Base-by-base conservation (phyloP, 1,140 invertebrate species). In the Monochamus saltuarius region DNA sequence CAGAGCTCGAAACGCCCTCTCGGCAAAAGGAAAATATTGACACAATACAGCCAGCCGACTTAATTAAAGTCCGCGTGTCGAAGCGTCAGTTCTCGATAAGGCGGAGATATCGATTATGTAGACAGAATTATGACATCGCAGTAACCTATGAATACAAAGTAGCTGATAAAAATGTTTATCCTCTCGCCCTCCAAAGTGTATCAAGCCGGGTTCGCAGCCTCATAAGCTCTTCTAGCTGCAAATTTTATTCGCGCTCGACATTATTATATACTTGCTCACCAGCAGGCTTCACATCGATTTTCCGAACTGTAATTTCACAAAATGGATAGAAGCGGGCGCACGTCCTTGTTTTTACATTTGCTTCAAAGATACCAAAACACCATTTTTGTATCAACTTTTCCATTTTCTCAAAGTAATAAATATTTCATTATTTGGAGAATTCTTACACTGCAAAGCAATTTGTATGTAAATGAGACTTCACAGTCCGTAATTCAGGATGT, bases 111-210 rank as follows among this genome's bases (percentile, higher is more conserved):
- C 56, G 57, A 64, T 59, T 64, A 42, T 63, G 50, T 63, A 59
- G 56, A 63, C 58, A 61, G 64, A 72, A 71, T 75, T 75, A 73
- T 73, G 73, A 75, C 70, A 71, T 71, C 62, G 65, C 65, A 62
- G 60, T 71, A 72, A 72, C 71, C 70, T 70, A 75, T 75, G 73
- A 75, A 75, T 75, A 75, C 68, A 73, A 75, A 75, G 72, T 69
- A 72, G 73, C 65, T 73, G 73, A 75, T 75, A 73, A 73, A 75
- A 75, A 75, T 75, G 70, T 75, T 75, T 73, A 75, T 75, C 66
- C 73, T 62, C 58, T 59, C 61, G 60, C 62, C 39, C 67, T 62
- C 56, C 58, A 46, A 39, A 29, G 49, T 58, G 50, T 59, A 38
- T 47, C 22, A 14, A 46, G 14, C 42, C 38, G 36, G 45, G 36